phyloP scores from a whole-genome alignment of 2,888 invertebrate genomes.

The Idaea biselata region DNA sequence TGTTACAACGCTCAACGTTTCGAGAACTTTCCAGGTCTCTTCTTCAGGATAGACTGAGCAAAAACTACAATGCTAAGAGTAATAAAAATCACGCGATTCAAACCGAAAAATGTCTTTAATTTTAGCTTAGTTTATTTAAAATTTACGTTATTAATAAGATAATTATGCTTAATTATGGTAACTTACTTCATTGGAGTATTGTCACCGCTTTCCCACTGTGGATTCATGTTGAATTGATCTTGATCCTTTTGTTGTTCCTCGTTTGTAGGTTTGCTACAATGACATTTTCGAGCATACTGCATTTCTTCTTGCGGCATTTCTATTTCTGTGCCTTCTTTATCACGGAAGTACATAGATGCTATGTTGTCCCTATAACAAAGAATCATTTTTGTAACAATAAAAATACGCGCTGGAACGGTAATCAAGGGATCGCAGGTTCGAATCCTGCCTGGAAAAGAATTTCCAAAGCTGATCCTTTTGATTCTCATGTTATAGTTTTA shows the following conservation, averaged over 20 bases:
- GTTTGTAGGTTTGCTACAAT: slow-evolving; percentile 18
- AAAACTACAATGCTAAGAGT: too few species aligned
- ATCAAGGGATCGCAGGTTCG: slow-evolving; percentile 3
- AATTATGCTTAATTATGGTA: neutral
- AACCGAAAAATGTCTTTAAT: too few species aligned
- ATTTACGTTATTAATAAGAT: too few species aligned
- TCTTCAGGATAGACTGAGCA: too few species aligned
- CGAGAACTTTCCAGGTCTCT: too few species aligned
- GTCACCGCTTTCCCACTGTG: slow-evolving; percentile 33
- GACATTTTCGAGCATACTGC: slow-evolving; percentile 18
- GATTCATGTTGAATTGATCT: slow-evolving; percentile 15
- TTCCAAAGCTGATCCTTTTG: too few species aligned
- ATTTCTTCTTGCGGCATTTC: slow-evolving; percentile 16
- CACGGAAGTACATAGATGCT: slow-evolving; percentile 45
- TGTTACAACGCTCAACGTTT: too few species aligned
- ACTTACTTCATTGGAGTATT: slow-evolving; percentile 13
- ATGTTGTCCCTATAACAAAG: slow-evolving; percentile 56
- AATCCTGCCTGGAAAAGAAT: too few species aligned
- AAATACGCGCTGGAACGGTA: too few species aligned
- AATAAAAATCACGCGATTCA: too few species aligned
- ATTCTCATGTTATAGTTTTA: too few species aligned
- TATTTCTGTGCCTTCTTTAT: slow-evolving; percentile 26
- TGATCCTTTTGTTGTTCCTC: slow-evolving; percentile 23
- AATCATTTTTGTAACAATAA: slow-evolving; percentile 6
- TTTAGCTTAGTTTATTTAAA: too few species aligned